Evolutionary conservation across 2,888 invertebrate genomes (phyloP).

Genomic region (Epinotia nisella): DNA sequence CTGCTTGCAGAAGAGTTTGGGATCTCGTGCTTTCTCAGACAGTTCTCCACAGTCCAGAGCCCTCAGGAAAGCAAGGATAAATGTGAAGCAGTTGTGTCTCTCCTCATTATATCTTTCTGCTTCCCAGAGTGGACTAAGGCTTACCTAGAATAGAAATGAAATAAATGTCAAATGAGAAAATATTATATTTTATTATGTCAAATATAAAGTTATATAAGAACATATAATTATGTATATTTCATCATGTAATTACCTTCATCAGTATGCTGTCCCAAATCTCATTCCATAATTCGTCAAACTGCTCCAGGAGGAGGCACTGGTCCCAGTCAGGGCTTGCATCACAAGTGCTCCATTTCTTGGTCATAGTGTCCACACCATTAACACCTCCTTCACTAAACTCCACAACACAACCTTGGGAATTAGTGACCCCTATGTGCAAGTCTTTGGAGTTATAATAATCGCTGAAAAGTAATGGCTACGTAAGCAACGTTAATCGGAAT

Average conservation of each 20-base stretch:
- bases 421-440: constrained; percentile 95
- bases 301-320: constrained; percentile 88
- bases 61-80: constrained; percentile 91
- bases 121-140: constrained; percentile 87
- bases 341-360: constrained; percentile 86
- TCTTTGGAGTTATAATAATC: constrained; percentile 93
- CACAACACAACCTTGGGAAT: constrained; percentile 90
- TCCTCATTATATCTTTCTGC: constrained; percentile 89
- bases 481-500: constrained; percentile 48
- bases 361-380: constrained; percentile 79
- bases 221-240: constrained; percentile 4
- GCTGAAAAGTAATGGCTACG: constrained; percentile 77
- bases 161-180: constrained; percentile 20
- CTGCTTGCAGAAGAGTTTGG: constrained; percentile 90
- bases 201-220: no score
- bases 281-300: constrained; percentile 88
- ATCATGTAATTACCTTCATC: constrained; percentile 78
- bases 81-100: constrained; percentile 93
- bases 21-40: constrained; percentile 87
- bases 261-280: constrained; percentile 91
- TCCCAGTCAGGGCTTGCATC: constrained; percentile 87
- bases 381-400: constrained; percentile 94
- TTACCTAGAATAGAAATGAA: constrained; percentile 63
- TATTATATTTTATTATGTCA: background rate
- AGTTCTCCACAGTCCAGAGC: constrained; percentile 89